phyloP scores from a whole-genome alignment of 1,140 invertebrate species.

The Drosophila melanogaster region Release_6_plus_ISO1_MT NT_033777.3:21863001-21863500 shows the following conservation, averaged over 20 bases:
- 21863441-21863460: slow-evolving; percentile 47
- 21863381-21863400: slow-evolving; percentile 67
- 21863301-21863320: slow-evolving; percentile 1
- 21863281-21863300: slow-evolving; percentile 9
- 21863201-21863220: no score
- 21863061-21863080: slow-evolving; percentile 56
- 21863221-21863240: no score
- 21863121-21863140: neutral
- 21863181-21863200: no score
- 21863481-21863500: slow-evolving; percentile 20
- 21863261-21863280: neutral
- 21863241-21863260: neutral
- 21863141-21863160: no score
- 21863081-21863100: slow-evolving; percentile 66
- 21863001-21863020: slow-evolving; percentile 63
- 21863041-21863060: slow-evolving; percentile 3
- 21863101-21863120: slow-evolving; percentile 35
- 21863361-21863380: slow-evolving; percentile 73
- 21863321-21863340: slow-evolving; percentile 22
- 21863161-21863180: no score
- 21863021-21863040: slow-evolving; percentile 19
- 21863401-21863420: slow-evolving; percentile 56
- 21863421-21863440: slow-evolving; percentile 20
- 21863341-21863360: slow-evolving; percentile 68
- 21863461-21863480: slow-evolving; percentile 54